Evolutionary conservation across 1,140 invertebrate genomes (phyloP), one percentile per base, ranked within the genome.

Genomic region (Neodiprion lecontei): DNA sequence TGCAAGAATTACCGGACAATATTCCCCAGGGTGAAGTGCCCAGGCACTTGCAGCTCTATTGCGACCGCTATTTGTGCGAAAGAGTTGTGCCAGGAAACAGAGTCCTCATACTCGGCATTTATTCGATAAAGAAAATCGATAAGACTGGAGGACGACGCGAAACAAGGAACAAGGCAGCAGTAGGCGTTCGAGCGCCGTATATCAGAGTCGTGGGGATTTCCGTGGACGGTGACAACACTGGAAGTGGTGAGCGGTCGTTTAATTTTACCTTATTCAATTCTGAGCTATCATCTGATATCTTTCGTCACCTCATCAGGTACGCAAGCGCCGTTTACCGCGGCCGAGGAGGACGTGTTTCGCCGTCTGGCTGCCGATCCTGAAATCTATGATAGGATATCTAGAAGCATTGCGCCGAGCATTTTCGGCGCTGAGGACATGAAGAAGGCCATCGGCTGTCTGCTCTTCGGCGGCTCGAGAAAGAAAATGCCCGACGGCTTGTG

Each of bases 21-120:
- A 96, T 99, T 75, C 99, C 98, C 0, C 97, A 99, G 84, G 98
- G 99, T 72, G 99, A 99, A 91, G 97, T 99, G 91, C 98, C 99
- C 0, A 91, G 99, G 9, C 99, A 99, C 89, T 88, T 99, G 73
- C 95, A 97, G 77, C 89, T 99, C 0, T 99, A 98, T 87, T 96
- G 95, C 83, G 98, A 99, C 85, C 92, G 97, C 81, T 96, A 97
- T 85, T 89, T 99, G 11, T 99, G 97, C 86, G 99, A 99, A 85
- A 91, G 93, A 84, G 95, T 98, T 53, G 97, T 99, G 1, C 99
- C 99, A 65, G 99, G 99, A 1, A 99, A 99, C 84, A 91, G 97
- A 77, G 96, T 99, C 11, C 93, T 95, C 9, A 93, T 99, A 69
- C 91, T 98, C 69, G 99, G 99, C 23, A 96, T 99, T 80, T 99